These are phyloP conservation scores for Charanyca ferruginea DNA, from an alignment of 2,888 invertebrate genomes.

Conservation along the genomic window DNA sequence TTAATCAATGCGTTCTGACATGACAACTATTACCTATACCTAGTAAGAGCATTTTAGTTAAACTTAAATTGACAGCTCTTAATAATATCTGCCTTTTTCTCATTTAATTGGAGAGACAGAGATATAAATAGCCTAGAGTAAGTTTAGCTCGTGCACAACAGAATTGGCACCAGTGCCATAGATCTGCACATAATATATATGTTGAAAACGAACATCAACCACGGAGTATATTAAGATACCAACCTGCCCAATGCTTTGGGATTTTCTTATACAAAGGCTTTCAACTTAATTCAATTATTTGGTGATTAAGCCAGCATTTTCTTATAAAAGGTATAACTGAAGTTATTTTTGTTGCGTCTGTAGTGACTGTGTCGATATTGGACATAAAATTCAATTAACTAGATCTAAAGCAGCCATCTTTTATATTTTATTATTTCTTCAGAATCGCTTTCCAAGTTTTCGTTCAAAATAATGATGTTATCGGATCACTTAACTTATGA, in stretches of 20 bases:
- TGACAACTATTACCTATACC: too few species aligned
- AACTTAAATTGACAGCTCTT: too few species aligned
- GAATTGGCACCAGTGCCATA: too few species aligned
- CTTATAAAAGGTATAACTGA: not conserved
- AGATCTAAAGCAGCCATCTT: conserved; percentile 16
- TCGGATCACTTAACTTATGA: conserved; percentile 33
- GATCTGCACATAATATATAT: too few species aligned
- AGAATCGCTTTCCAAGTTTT: conserved; percentile 34
- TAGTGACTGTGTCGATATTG: conserved; percentile 9
- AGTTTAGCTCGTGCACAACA: too few species aligned
- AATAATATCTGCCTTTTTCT: too few species aligned
- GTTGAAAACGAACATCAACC: not conserved
- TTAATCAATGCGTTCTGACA: too few species aligned
- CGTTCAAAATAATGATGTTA: conserved; percentile 25
- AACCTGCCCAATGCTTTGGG: conserved; percentile 7
- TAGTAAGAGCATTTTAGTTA: too few species aligned
- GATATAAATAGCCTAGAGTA: too few species aligned
- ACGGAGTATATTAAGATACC: not conserved
- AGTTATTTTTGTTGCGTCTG: conserved; percentile 24
- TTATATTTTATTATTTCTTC: conserved; percentile 27
- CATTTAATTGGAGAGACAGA: too few species aligned
- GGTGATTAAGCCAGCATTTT: conserved; percentile 17
- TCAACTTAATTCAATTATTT: conserved; percentile 6
- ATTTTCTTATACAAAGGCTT: not conserved
- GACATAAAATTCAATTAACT: conserved; percentile 28